Evolutionary conservation across 92 coral and sea anemone genomes (phyloP), one percentile per base, ranked within the genome.

Genomic region (Paragorgia papillata): DNA sequence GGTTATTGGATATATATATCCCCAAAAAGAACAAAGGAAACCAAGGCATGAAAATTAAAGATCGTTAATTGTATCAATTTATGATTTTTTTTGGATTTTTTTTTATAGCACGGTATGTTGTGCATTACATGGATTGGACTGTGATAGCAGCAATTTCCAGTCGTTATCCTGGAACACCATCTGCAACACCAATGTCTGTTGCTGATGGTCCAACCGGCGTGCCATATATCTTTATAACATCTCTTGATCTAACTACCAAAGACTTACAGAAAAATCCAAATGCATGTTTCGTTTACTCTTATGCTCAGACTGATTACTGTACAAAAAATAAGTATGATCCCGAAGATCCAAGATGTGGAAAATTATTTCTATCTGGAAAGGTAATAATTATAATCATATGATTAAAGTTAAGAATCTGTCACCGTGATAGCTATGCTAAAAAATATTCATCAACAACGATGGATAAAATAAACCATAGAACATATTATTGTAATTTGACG

Each of bases 201-300:
- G 30, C 85, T 63, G 92, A 88, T 76, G 92, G 92, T 14, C 83
- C 87, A 33, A 78, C 92, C 21, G 92, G 92, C 17, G 79, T 88
- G 29, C 89, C 89, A 58, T 88, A 88, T 74, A 62, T 88, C 60
- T 88, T 82, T 28, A 19, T 88, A 67, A 10, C 89, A 18, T 19
- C 78, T 25, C 13, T 28, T 29, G 79, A 75, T 22, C 70, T 79
- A 7, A n/a, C 69, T 10, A 55, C 12, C 31, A 44, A 46, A 0
- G 82, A 88, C 66, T 61, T 85, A 0, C 29, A 49, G 48, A 41
- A 55, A 9, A 85, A 88, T 57, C 61, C 77, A 9, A 48, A 34
- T 10, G 83, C 84, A 15, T 67, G 82, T 12, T 28, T 88, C 24
- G 33, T 85, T 13, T 54, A 81, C 29, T 76, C 92, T 19, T 87